Evolutionary conservation across 1,140 invertebrate genomes (phyloP), one percentile per base, ranked within the genome.

Genomic region (Helicoverpa armigera): DNA sequence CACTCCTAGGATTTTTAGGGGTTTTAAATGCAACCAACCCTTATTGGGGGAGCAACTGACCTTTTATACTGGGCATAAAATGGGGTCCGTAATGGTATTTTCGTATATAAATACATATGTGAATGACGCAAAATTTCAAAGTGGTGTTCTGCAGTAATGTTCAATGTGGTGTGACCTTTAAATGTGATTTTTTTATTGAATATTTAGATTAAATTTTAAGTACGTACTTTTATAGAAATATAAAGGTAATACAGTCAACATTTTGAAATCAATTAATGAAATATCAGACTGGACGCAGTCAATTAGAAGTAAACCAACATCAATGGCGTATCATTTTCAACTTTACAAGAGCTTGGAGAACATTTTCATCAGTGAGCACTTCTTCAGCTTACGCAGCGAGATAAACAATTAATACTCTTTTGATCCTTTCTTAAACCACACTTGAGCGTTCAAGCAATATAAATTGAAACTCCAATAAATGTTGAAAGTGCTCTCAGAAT

Each of bases 1-100:
- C 80, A 83, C 79, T 84, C 67, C 83, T 84, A 83, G 85, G 82
- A 83, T 80, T 87, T 60, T 86, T 85, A 85, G 76, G 84, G 86
- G 83, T 82, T 84, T 67, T 16, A 65, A 77, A 81, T 81, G 79
- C 83, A 82, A 83, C 60, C 50, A 77, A 79, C 81, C 82, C 81
- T 78, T 76, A 86, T 67, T 73, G 74, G 81, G 82, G 85, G 81
- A 82, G 81, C 60, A 79, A 82, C 51, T 88, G 85, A 84, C 85
- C 89, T 76, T 76, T 84, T 67, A 76, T 63, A 69, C 48, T 11
- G 54, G 54, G 14, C 58, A 77, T 65, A 65, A 77, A 65, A 43
- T 13, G 61, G 51, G 61, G 43, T n/a, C 51, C 61, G 75, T 54
- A 54, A 77, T 67, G 51, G 14, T 29, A 51, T 51, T 76, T n/a